Conservation (phyloP, 1,140 invertebrate genomes). For the Phthorimaea operculella region DNA sequence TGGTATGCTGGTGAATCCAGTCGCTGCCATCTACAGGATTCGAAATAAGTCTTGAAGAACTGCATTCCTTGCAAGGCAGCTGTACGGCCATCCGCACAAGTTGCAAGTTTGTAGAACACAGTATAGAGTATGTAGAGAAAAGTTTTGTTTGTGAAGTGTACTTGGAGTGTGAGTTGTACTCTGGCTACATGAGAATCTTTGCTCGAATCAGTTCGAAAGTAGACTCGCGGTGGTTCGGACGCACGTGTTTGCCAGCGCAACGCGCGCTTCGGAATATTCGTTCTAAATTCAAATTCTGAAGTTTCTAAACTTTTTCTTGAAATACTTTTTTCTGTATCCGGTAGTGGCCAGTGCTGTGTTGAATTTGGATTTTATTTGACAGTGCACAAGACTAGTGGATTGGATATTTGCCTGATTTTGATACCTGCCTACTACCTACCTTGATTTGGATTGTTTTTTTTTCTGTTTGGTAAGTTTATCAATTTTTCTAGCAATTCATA, state of each 20-base stretch:
- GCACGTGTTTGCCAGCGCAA: slow-evolving; percentile 22
- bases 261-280: slow-evolving; percentile 23
- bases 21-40: neutral
- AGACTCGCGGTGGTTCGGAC: slow-evolving; percentile 43
- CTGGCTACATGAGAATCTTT: slow-evolving; percentile 25
- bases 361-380: slow-evolving; percentile 18
- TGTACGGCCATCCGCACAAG: neutral
- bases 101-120: no score
- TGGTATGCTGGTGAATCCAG: neutral
- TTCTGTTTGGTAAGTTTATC: no score
- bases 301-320: slow-evolving; percentile 21
- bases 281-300: slow-evolving; percentile 24
- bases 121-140: no score
- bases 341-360: slow-evolving; percentile 43
- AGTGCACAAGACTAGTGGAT: slow-evolving; percentile 16
- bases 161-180: slow-evolving; percentile 20
- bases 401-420: slow-evolving; percentile 5
- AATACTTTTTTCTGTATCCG: slow-evolving; percentile 15
- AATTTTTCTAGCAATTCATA: no score
- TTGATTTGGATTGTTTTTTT: slow-evolving; percentile 20
- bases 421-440: no score
- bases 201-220: slow-evolving; percentile 53
- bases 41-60: slow-evolving; percentile 28
- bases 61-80: slow-evolving; percentile 53
- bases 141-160: slow-evolving; percentile 6